These are phyloP conservation scores for Cichladusa arquata DNA, from an alignment of 2,113 vertebrate genomes.

Conservation along the genomic window DNA sequence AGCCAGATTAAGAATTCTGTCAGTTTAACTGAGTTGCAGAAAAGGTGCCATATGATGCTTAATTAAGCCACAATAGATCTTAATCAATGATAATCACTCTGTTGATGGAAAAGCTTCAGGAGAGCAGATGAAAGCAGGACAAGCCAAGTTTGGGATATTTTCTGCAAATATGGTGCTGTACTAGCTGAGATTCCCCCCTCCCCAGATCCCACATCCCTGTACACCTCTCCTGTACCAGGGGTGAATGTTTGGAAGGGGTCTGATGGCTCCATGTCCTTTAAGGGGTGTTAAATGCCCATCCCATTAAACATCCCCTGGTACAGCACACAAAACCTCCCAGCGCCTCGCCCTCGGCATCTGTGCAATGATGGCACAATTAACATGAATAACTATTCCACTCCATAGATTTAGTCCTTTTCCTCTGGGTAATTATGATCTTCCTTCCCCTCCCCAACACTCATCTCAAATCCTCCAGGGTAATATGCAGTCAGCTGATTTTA, in stretches of 20 bases:
- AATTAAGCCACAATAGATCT: background rate
- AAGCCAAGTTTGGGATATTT: background rate
- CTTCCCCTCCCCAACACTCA: background rate
- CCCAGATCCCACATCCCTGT: background rate
- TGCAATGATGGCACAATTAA: constrained; percentile 11
- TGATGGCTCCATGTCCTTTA: background rate
- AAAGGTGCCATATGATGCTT: background rate
- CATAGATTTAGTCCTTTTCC: constrained; percentile 20
- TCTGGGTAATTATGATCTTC: constrained; percentile 42
- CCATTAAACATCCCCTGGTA: background rate
- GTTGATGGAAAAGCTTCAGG: background rate
- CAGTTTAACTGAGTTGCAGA: background rate
- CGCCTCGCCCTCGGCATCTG: background rate
- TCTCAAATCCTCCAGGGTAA: background rate
- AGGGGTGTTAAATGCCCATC: background rate
- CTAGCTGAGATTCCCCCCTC: background rate
- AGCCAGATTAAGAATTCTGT: background rate
- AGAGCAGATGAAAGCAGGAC: background rate
- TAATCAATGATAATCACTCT: background rate
- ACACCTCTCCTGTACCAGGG: background rate
- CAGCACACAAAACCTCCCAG: background rate
- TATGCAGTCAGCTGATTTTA: background rate
- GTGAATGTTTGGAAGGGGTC: background rate
- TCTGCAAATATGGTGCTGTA: background rate
- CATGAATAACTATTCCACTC: constrained; percentile 30